Evolutionary conservation across 2,888 invertebrate species (phyloP), one percentile per base, ranked within the genome.

Genomic region (Amphipoea lucens): DNA sequence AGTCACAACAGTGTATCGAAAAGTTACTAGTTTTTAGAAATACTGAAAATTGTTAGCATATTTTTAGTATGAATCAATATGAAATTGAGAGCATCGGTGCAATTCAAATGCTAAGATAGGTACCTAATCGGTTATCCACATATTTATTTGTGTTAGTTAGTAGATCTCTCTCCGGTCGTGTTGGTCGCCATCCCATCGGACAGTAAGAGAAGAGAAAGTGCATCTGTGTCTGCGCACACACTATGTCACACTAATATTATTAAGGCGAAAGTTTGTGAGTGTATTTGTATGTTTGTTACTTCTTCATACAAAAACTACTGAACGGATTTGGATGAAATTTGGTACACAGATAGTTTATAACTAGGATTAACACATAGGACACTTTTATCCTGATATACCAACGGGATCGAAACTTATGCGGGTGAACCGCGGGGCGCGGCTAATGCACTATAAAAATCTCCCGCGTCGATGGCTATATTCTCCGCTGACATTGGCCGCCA

Each of bases 61-160:
- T 78, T 66, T 78, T 63, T 71, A 51, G 69, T 80, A 75, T 23
- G 69, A 74, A 76, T 74, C 23, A n/a, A n/a, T 12, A 63, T 36
- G 9, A 65, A 57, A 62, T 78, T 29, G 1, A n/a, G n/a, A 62
- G 5, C n/a, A 74, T 74, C 11, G 12, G 1, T 42, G 14, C 23
- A 36, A 45, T 36, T 54, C 23, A 70, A 54, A 36, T 70, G 17
- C 14, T 2, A 40, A 4, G 9, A 54, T 40, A 48, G 4, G 12
- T 48, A 54, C 14, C 9, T 23, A 23, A 20, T 70, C 2, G 17
- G 2, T 36, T n/a, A 70, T 11, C 36, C 6, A 48, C 4, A 29
- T 42, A 29, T 1, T 29, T 29, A 29, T 45, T 72, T 29, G 3
- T n/a, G 20, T n/a, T 12, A 71, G 40, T 57, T 57, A 57, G 3